Percentiles rank a stretch among this genome's conserved stretches.
Conservation (phyloP, 2,888 invertebrate genomes). For the Arrhopalites spinosus region DNA sequence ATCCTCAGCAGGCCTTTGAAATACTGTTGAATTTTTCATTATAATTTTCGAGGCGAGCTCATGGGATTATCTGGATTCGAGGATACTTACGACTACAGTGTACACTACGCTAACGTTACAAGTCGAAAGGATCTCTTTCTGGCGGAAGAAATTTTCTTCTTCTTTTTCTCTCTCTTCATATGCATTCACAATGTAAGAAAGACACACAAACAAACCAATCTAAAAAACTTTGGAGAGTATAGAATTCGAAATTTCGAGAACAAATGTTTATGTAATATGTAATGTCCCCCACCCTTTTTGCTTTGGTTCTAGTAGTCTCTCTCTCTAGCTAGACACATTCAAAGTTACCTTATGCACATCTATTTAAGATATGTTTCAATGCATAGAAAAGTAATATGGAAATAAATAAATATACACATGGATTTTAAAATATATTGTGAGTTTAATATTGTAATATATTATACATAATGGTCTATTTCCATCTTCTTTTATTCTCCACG, state of each 20-base stretch:
- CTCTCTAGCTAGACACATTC: not conserved
- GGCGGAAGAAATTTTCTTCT: not conserved
- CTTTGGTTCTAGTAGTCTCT: not conserved
- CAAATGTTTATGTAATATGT: conserved; percentile 21
- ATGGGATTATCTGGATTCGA: conserved; percentile 26
- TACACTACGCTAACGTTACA: too few relatives aligned
- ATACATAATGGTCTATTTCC: not conserved
- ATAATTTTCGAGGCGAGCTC: conserved; percentile 25
- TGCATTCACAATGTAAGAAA: not conserved
- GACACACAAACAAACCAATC: too few relatives aligned
- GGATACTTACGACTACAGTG: not conserved
- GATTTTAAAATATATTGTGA: conserved; percentile 10
- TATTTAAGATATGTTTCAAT: not conserved
- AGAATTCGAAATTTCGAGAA: not conserved
- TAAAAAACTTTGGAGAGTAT: not conserved
- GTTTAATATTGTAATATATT: not conserved
- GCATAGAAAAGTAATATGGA: not conserved
- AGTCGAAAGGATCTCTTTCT: not conserved
- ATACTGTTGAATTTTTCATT: conserved; percentile 32
- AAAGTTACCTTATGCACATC: too few relatives aligned
- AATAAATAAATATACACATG: not conserved
- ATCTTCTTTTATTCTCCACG: too few relatives aligned
- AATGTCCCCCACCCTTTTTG: not conserved
- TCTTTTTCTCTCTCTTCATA: conserved; percentile 5
- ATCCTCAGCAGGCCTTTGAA: conserved; percentile 30